Evolutionary conservation across 2,113 vertebrate genomes (phyloP), one percentile per base, ranked within the genome.

Genomic region (Erythrocercus mccallii): DNA sequence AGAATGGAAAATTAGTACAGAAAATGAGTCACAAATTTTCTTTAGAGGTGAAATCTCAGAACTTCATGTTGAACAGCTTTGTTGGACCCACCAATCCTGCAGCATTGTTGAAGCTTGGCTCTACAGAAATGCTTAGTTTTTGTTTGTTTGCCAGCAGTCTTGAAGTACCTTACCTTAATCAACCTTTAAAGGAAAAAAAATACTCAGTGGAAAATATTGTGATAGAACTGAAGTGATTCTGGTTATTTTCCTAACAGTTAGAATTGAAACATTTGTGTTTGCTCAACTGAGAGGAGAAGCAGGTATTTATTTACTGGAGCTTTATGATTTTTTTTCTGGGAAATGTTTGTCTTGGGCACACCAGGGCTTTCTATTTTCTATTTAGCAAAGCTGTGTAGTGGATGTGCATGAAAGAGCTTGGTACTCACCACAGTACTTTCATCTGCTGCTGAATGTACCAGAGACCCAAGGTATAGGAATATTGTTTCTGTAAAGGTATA

Each of bases 21-120:
- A 74, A 94, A 72, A 74, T 93, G 94, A 95, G 71, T 95, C 96
- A 95, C 65, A 68, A 22, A 33, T 83, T 65, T 91, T 81, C 53
- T 79, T 70, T 16, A 35, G n/a, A 53, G 28, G 40, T 88, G 57
- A 87, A 40, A 76, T 85, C 48, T 83, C 65, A 56, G 80, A 65
- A 25, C 33, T 40, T 56, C 58, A 24, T 23, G 19, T 58, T 60
- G 37, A 68, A 71, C 13, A 40, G n/a, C 53, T 91, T 85, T 88
- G 37, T 72, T 92, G 28, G 19, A 40, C 82, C 56, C 77, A 61
- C 65, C 56, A 72, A 0, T 90, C 24, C 38, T 64, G 57, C 53
- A 81, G 73, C 12, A 7, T 30, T 65, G 14, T 37, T 72, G 33
- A 74, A 74, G 22, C n/a, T 23, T 57, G 48, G 10, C 24, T 84